Conservation (phyloP, 2,113 vertebrate species). For the Oriolus oriolus region DNA sequence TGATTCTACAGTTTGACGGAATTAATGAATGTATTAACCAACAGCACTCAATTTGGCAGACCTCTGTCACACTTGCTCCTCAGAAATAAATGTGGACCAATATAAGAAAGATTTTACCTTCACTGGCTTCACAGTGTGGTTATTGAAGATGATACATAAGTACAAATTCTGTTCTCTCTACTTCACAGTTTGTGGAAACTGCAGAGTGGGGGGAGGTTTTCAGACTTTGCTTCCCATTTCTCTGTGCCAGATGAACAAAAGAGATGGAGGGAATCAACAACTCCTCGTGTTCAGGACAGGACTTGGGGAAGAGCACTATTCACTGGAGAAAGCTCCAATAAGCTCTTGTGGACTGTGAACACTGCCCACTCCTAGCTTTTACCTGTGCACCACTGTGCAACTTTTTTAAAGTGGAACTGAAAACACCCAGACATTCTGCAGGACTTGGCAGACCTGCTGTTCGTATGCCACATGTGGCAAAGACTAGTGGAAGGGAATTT, state of each 20-base stretch:
- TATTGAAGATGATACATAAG: neutral
- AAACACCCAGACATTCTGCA: neutral
- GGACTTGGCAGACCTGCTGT: neutral
- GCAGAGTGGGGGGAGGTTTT: neutral
- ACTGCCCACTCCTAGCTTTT: neutral
- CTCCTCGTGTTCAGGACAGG: rapidly evolving
- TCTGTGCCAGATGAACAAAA: neutral
- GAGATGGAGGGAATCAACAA: neutral
- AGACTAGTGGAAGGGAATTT: neutral
- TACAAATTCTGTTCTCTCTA: neutral
- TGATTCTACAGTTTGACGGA: neutral
- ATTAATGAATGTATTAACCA: neutral
- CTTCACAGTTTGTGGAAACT: neutral
- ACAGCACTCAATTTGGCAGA: neutral
- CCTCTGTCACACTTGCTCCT: neutral
- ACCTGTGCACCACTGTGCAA: neutral
- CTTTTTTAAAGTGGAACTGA: neutral
- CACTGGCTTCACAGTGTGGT: neutral
- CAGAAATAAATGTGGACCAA: neutral
- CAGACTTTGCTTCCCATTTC: neutral
- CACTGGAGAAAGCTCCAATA: neutral
- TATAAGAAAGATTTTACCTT: neutral
- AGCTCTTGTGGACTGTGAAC: neutral
- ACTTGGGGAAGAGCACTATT: neutral
- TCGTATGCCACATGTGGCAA: neutral